phyloP scores from a whole-genome alignment of 2,888 invertebrate species.

The Seladonia tumulorum region DNA sequence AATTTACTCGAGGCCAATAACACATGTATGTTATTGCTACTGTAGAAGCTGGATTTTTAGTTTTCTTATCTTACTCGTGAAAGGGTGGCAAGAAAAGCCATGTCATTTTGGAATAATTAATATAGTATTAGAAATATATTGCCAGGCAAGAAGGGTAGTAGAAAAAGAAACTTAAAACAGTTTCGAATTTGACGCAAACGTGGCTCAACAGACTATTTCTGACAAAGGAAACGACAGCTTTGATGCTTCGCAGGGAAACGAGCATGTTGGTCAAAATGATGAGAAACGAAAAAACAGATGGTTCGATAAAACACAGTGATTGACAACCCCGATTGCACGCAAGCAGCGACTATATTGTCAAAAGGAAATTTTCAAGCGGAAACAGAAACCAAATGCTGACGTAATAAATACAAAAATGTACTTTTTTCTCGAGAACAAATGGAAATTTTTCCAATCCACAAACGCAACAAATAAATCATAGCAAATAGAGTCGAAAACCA shows the following conservation, averaged over 20 bases:
- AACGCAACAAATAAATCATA: background rate
- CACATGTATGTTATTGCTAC: too few species aligned
- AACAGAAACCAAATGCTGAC: background rate
- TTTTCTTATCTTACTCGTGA: too few species aligned
- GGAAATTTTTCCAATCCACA: background rate
- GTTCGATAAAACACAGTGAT: background rate
- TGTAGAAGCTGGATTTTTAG: too few species aligned
- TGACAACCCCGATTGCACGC: background rate
- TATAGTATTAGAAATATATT: background rate
- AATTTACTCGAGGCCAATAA: background rate
- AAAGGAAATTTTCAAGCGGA: background rate
- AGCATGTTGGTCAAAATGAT: background rate
- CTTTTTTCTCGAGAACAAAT: background rate
- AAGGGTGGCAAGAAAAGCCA: background rate
- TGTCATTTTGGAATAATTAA: background rate
- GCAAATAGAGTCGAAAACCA: too few species aligned
- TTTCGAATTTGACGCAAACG: background rate
- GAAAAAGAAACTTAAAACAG: background rate
- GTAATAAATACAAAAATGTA: background rate
- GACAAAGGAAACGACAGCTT: slow-evolving; percentile 1
- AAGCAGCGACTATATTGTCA: background rate
- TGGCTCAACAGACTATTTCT: background rate
- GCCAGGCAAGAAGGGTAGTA: background rate
- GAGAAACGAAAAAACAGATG: background rate
- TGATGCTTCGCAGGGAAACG: background rate